These are phyloP conservation scores for Serinus canaria DNA, from an alignment of 2,113 vertebrate species.

Conservation along the genomic window DNA sequence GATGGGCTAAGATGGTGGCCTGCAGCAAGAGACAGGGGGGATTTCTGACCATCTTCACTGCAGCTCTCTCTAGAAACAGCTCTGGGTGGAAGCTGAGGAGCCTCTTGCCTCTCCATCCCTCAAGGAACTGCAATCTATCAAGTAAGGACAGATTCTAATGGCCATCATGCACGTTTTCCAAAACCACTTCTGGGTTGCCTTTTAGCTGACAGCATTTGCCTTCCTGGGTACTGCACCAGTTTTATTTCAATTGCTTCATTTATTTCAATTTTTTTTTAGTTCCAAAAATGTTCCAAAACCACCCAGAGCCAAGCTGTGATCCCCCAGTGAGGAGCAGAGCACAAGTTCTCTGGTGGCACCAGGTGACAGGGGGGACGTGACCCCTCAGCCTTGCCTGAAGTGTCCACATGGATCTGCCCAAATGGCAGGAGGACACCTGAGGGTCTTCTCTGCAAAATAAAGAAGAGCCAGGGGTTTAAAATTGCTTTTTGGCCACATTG, in stretches of 20 bases:
- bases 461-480: background rate
- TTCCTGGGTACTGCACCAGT: background rate
- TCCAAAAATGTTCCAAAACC: background rate
- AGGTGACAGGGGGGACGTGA: background rate
- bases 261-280: background rate
- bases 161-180: rapidly evolving
- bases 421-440: background rate
- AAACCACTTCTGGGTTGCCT: background rate
- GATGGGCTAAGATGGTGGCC: background rate
- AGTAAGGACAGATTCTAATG: background rate
- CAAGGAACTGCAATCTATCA: background rate
- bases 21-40: background rate
- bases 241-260: background rate
- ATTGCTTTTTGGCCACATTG: background rate
- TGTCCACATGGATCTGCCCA: background rate
- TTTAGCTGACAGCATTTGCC: background rate
- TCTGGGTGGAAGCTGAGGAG: background rate
- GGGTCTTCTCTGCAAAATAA: background rate
- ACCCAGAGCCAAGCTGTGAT: background rate
- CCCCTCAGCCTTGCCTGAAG: background rate
- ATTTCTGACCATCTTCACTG: background rate
- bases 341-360: background rate
- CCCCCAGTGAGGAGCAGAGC: background rate
- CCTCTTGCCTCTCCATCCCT: background rate
- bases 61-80: background rate